Percentiles rank a stretch among this genome's conserved stretches.
These are phyloP conservation scores for Carapus acus DNA, from an alignment of 2,797 vertebrate genomes.

Conservation along the genomic window DNA sequence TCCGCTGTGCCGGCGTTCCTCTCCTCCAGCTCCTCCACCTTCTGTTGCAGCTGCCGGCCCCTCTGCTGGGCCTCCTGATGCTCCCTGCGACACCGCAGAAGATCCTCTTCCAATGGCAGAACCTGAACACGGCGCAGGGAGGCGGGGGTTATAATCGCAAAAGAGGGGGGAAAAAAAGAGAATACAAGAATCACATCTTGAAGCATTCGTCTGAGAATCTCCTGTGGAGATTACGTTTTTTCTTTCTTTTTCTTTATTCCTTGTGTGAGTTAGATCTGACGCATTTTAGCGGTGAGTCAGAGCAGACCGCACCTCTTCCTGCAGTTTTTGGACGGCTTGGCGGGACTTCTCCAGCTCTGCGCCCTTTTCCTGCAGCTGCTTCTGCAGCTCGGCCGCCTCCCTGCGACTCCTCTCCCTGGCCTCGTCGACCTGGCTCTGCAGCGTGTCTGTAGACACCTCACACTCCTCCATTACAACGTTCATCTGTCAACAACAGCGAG, in stretches of 20 bases:
- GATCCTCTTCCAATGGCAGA: constrained; percentile 81
- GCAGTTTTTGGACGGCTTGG: constrained; percentile 73
- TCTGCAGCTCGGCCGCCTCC: constrained; percentile 80
- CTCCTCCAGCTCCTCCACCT: constrained; percentile 81
- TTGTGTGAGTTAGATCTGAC: constrained; percentile 14
- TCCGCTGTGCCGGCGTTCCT: constrained; percentile 75
- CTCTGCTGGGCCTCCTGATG: constrained; percentile 82
- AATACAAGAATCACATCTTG: not conserved
- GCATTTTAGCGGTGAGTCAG: constrained; percentile 27
- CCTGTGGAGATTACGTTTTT: no score
- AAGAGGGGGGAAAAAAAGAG: constrained; percentile 19
- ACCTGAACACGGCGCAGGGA: constrained; percentile 70
- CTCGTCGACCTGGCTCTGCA: constrained; percentile 88
- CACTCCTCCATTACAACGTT: constrained; percentile 79
- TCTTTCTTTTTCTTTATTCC: not conserved
- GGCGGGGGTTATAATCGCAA: constrained; percentile 25
- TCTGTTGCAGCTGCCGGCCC: constrained; percentile 81
- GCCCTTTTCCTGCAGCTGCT: constrained; percentile 85
- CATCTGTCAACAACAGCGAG: constrained; percentile 73
- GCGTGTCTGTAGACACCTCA: constrained; percentile 77
- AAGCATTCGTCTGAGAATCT: not conserved
- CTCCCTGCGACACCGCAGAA: constrained; percentile 76
- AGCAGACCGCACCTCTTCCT: constrained; percentile 87
- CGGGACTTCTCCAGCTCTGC: constrained; percentile 82
- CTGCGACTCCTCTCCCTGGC: constrained; percentile 81